Evolutionary conservation across 2,888 invertebrate genomes (phyloP), one percentile per base, ranked within the genome.

Genomic region (Philhelius pedissequus): DNA sequence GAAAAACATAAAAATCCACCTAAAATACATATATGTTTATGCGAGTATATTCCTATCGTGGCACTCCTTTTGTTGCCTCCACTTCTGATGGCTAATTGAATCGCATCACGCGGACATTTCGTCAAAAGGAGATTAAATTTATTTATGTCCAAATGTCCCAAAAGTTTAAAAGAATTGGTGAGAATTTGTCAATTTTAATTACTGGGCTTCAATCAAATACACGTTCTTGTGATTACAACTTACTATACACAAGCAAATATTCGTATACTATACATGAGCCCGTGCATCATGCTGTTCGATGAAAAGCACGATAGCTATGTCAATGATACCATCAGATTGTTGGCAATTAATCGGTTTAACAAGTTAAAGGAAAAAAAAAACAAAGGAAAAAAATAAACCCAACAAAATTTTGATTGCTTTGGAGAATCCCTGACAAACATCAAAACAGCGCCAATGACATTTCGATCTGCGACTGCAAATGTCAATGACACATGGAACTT

Each of bases 141-240:
- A 30, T 62, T 43, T 58, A 18, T 58, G 22, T 43, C 4, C 27
- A 50, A 76, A 69, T 60, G 54, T 74, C 15, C 30, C 30, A n/a
- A 48, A 25, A 48, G 25, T 48, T 68, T 27, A 60, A 64, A 56
- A 50, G 58, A 45, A 22, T 75, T 76, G 75, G 84, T 84, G 80
- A 84, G 75, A 84, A 80, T 84, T 80, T 84, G 83, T 84, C 84
- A 80, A 76, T 80, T 84, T 84, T 84, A 84, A 84, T 84, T 80
- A 76, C 80, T 64, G 50, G 38, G 35, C 64, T 35, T 58, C 79
- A 83, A 83, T 83, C 83, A 74, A 83, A 79, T 70, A 58, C 74
- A 50, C 56, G 35, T 74, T 83, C 38, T 30, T 48, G n/a, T 48
- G 75, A 82, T 71, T 60, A 78, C 66, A 11, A 35, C 56, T 1